phyloP scores from a whole-genome alignment of 2,113 vertebrate species.

The rat (Rattus norvegicus) region DNA sequence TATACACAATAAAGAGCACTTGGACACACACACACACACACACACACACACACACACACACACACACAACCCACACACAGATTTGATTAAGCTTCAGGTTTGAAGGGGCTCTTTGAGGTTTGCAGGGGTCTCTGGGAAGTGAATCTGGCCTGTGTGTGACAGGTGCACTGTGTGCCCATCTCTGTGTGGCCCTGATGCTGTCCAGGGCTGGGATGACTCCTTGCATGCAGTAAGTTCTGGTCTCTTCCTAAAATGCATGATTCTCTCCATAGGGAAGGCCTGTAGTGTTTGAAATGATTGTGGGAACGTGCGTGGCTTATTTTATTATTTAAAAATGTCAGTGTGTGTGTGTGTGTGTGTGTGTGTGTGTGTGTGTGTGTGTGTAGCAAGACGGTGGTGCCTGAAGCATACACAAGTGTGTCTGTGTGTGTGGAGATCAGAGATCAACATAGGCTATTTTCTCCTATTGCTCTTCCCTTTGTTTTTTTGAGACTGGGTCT shows the following conservation, averaged over 20 bases:
- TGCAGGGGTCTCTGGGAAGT: neutral
- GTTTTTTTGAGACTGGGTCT: neutral
- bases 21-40: neutral
- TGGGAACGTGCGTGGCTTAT: neutral
- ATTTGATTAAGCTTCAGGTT: neutral
- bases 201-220: accelerated
- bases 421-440: neutral
- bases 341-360: neutral
- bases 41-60: neutral
- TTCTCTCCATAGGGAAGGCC: neutral
- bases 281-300: neutral
- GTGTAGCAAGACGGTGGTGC: neutral
- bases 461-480: neutral
- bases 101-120: neutral
- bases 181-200: accelerated
- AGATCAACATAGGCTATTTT: neutral
- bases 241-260: neutral
- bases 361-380: neutral
- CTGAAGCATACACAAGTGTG: neutral
- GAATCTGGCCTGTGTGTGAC: neutral
- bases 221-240: neutral
- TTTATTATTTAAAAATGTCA: neutral
- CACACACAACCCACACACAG: neutral
- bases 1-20: neutral
- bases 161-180: accelerated